Evolutionary conservation across 2,113 vertebrate species (phyloP).

Genomic region (Condylura cristata): DNA sequence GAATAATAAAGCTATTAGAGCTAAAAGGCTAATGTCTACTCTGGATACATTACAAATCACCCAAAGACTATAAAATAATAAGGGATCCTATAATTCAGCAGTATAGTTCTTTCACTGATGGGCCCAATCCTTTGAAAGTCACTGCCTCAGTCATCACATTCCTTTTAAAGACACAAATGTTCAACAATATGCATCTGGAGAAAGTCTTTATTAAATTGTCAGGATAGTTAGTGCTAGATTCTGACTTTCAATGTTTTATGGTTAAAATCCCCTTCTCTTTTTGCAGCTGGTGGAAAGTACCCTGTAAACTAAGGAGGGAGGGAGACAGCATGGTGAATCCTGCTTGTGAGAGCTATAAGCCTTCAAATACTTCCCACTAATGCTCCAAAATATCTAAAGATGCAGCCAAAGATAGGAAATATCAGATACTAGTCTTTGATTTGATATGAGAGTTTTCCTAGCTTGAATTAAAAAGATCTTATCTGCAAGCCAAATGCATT

Average conservation of each 20-base stretch:
- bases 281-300: neutral
- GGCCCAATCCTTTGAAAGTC: neutral
- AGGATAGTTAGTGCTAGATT: neutral
- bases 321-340: neutral
- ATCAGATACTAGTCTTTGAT: conserved; percentile 54
- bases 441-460: conserved; percentile 23
- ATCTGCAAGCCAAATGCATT: conserved; percentile 51
- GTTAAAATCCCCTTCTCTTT: conserved; percentile 1
- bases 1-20: neutral
- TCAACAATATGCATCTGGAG: neutral
- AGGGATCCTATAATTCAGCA: neutral
- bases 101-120: neutral
- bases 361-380: neutral
- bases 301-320: neutral
- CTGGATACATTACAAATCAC: neutral
- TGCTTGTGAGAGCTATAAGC: neutral
- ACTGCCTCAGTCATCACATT: neutral
- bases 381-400: neutral
- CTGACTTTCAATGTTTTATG: neutral
- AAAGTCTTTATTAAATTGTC: neutral
- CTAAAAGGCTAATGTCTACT: neutral
- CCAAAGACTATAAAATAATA: neutral
- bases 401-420: conserved; percentile 24
- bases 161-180: too few relatives aligned
- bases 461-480: conserved; percentile 54